phyloP scores from a whole-genome alignment of 2,888 invertebrate genomes.

The Rotaria sp. region DNA sequence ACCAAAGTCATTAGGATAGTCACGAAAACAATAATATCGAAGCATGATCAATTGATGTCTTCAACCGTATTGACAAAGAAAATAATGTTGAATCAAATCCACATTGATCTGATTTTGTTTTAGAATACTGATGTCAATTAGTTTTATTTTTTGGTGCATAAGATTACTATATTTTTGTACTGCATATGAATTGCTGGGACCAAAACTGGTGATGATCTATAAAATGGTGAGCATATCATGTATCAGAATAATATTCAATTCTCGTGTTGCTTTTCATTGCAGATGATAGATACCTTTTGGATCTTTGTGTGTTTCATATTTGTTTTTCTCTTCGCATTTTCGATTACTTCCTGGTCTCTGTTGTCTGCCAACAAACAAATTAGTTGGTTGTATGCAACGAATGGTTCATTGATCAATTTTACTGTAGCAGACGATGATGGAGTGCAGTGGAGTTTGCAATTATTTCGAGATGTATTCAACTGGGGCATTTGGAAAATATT shows the following conservation, averaged over 20 bases:
- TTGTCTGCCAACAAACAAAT: not conserved
- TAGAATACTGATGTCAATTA: not conserved
- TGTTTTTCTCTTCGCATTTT: not conserved
- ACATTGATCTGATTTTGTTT: not conserved
- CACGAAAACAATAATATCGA: too few species aligned
- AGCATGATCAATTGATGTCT: too few species aligned
- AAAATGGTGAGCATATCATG: not conserved
- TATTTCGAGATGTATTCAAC: not conserved
- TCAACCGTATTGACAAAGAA: too few species aligned
- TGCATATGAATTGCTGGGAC: not conserved
- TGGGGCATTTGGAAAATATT: constrained; percentile 19
- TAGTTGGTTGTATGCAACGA: not conserved
- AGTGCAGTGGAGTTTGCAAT: not conserved
- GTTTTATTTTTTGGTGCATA: not conserved
- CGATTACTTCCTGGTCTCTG: constrained; percentile 9
- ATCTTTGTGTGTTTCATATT: not conserved
- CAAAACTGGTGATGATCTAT: not conserved
- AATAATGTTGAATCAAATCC: too few species aligned
- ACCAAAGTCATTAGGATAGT: too few species aligned
- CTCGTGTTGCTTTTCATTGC: not conserved
- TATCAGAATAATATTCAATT: not conserved
- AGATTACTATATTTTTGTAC: not conserved
- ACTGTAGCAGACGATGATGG: too few species aligned
- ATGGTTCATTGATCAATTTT: not conserved
- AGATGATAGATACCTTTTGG: not conserved